Evolutionary conservation across 2,113 vertebrate species (phyloP).

Genomic region (Pseudonaja textilis): DNA sequence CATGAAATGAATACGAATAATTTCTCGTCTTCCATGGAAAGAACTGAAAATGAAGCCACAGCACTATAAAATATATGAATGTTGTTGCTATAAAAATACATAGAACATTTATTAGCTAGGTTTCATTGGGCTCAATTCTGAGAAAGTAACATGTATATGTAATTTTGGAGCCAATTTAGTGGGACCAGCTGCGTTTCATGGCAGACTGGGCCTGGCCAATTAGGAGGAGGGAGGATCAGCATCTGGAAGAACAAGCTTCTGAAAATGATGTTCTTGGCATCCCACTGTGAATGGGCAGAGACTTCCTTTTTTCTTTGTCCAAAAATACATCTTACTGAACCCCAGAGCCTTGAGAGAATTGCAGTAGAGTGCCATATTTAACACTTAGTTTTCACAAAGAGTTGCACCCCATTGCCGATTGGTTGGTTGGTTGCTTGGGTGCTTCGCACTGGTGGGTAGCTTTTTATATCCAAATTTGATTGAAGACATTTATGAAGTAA

Average conservation of each 20-base stretch:
- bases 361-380: neutral
- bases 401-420: neutral
- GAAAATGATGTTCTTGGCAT: neutral
- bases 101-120: neutral
- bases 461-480: neutral
- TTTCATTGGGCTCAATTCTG: neutral
- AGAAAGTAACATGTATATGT: neutral
- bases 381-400: neutral
- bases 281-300: neutral
- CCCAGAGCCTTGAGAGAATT: neutral
- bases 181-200: conserved; percentile 16
- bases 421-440: too few relatives aligned
- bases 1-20: neutral
- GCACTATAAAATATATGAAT: conserved; percentile 39
- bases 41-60: conserved; percentile 45
- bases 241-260: neutral
- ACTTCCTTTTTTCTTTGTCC: neutral
- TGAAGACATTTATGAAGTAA: neutral
- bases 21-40: conserved; percentile 50
- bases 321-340: neutral
- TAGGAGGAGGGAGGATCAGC: neutral
- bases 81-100: conserved; percentile 41
- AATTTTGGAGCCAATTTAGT: neutral
- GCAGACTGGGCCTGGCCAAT: neutral
- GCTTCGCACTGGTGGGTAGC: neutral